Evolutionary conservation across 37 sponge, comb jelly and placozoan species (phyloP).

Genomic region (Hormiphora californensis): DNA sequence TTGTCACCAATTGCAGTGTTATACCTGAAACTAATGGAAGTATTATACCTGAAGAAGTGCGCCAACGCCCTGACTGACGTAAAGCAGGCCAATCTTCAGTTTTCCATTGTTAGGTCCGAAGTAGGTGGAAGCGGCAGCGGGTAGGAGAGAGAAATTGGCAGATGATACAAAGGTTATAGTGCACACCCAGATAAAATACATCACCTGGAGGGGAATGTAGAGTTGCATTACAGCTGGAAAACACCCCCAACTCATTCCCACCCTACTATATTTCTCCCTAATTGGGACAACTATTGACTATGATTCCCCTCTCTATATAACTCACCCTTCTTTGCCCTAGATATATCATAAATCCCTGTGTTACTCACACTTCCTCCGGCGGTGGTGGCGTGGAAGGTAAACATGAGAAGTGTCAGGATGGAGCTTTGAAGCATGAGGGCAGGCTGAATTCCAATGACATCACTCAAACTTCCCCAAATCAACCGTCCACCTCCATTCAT

Average conservation of each 20-base stretch:
- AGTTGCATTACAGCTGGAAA: too few species aligned
- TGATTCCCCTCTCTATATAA: too few species aligned
- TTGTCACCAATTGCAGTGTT: too few species aligned
- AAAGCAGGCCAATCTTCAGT: conserved; percentile 36
- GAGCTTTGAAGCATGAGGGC: conserved; percentile 15
- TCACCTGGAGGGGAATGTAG: not conserved
- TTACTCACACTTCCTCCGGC: conserved; percentile 11
- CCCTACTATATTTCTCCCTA: too few species aligned
- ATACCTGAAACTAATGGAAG: not conserved
- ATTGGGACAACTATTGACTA: too few species aligned
- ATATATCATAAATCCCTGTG: too few species aligned
- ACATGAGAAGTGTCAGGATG: conserved; percentile 10
- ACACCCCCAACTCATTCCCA: too few species aligned
- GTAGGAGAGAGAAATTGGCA: conserved; percentile 12
- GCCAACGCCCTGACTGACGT: conserved; percentile 21
- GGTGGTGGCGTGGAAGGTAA: conserved; percentile 16
- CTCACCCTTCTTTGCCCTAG: too few species aligned
- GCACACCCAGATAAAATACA: conserved; percentile 50
- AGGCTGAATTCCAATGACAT: not conserved
- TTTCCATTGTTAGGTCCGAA: conserved; percentile 8
- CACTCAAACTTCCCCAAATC: conserved; percentile 19
- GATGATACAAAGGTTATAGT: conserved; percentile 16
- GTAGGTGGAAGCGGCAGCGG: conserved; percentile 26
- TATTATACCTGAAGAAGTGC: conserved; percentile 23
- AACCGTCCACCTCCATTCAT: conserved; percentile 28